phyloP scores from a whole-genome alignment of 35 echinoderm and acorn worm species.

The Nesometra sesokonis region DNA sequence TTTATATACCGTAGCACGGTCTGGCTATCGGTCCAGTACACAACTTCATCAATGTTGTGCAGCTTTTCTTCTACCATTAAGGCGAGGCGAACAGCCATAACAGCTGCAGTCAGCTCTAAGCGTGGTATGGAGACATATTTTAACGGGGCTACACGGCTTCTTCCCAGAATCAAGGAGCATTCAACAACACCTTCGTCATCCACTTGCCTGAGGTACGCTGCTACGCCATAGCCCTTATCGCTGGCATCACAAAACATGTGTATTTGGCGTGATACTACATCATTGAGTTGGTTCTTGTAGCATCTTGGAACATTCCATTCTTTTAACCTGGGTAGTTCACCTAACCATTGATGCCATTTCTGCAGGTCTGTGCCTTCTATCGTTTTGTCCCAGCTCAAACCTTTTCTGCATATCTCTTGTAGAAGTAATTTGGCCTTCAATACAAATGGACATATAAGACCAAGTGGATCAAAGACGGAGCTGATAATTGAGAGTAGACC shows the following conservation, averaged over 20 bases:
- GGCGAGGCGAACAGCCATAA: not conserved
- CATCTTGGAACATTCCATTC: not conserved
- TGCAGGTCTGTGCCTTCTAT: not conserved
- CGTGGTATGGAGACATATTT: conserved; percentile 30
- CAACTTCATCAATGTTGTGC: not conserved
- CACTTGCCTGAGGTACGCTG: not conserved
- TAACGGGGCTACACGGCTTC: conserved; percentile 39
- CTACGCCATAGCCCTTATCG: not conserved
- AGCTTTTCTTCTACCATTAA: not conserved
- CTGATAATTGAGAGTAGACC: not conserved
- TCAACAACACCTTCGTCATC: not conserved
- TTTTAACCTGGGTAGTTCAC: not conserved
- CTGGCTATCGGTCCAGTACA: conserved; percentile 35
- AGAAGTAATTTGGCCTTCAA: conserved; percentile 36
- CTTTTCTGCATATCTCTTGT: conserved; percentile 26
- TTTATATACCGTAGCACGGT: conserved; percentile 35
- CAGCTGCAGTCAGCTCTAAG: not conserved
- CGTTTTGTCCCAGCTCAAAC: conserved; percentile 34
- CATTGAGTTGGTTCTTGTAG: not conserved
- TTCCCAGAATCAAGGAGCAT: not conserved
- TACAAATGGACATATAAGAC: conserved; percentile 22
- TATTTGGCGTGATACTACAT: not conserved
- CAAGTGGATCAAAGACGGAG: conserved; percentile 21
- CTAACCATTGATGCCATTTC: not conserved
- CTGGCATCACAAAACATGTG: conserved; percentile 1